Base-by-base conservation (phyloP, 2,797 vertebrate species). In the Anguilla megastoma region DNA sequence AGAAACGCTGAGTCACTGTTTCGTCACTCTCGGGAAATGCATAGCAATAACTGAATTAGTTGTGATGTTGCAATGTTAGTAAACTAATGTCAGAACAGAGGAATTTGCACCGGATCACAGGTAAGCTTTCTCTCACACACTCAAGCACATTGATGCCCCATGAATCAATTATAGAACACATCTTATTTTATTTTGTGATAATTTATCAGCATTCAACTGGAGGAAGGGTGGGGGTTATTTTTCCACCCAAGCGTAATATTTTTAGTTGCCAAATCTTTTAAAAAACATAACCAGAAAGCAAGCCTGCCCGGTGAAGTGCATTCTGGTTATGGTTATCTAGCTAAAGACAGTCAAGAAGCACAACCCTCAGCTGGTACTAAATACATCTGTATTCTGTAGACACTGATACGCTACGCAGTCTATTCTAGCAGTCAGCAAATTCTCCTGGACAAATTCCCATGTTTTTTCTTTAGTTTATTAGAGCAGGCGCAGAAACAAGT, bases 1-100 rank as follows among this genome's bases (percentile, higher is more conserved):
- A 63, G 88, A 90, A 90, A 54, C 84, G 86, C 87, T 90, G 90
- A 93, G 86, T 92, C 90, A 92, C 71, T 90, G 56, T n/a, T 66
- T 76, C 89, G 87, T 88, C 63, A 87, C 87, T n/a, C 24, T 5
- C 24, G 4, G 60, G 60, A 66, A 33, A 86, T 60, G 71, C 1
- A 9, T 54, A 90, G 87, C 33, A 87, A 80, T 41, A 87, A 7
- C 33, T 88, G n/a, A 91, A 45, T 1, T 14, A 69, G 58, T 48
- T 14, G 9, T 45, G 30, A 56, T 30, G 6, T 16, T 21, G 85
- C 21, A 63, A 36, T 10, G 27, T 5, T 33, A 58, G 54, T 33
- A 8, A 27, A 24, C 10, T 30, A 36, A 60, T 36, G 33, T 7
- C 63, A 33, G 41, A 18, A 56, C 84, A 85, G 52, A 48, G n/a